These are phyloP conservation scores for Hypotaenidia okinawae DNA, from an alignment of 2,797 vertebrate species.

Conservation along the genomic window DNA sequence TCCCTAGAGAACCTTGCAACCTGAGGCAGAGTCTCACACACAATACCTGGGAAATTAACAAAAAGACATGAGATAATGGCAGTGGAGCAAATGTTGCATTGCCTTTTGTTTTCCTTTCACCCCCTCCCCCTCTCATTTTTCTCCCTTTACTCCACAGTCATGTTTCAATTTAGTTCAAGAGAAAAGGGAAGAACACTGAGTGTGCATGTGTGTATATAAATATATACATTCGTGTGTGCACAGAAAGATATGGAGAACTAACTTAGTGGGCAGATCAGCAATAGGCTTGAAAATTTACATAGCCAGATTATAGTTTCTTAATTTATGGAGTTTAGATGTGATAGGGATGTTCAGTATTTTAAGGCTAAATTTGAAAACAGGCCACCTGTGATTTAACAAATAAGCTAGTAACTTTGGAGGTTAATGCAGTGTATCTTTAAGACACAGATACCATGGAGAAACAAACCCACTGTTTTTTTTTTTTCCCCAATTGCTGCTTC, in stretches of 20 bases:
- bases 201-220: too few species aligned
- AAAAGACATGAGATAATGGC: not conserved
- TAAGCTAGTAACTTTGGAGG: not conserved
- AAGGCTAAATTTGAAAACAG: not conserved
- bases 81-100: not conserved
- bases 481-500: not conserved
- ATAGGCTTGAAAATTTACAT: not conserved
- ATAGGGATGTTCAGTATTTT: not conserved
- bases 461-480: accelerated
- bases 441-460: not conserved
- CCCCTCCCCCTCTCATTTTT: accelerated
- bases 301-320: not conserved
- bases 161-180: not conserved
- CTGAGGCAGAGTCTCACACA: not conserved
- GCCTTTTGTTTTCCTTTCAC: not conserved
- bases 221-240: not conserved
- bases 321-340: not conserved
- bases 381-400: not conserved
- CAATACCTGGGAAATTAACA: not conserved
- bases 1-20: not conserved
- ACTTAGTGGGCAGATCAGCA: not conserved
- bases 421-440: not conserved
- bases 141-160: not conserved
- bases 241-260: not conserved
- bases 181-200: not conserved